Percentiles rank a stretch among this genome's conserved stretches.
These are phyloP conservation scores for Rutilus rutilus DNA, from an alignment of 2,113 vertebrate species.

Conservation along the genomic window DNA sequence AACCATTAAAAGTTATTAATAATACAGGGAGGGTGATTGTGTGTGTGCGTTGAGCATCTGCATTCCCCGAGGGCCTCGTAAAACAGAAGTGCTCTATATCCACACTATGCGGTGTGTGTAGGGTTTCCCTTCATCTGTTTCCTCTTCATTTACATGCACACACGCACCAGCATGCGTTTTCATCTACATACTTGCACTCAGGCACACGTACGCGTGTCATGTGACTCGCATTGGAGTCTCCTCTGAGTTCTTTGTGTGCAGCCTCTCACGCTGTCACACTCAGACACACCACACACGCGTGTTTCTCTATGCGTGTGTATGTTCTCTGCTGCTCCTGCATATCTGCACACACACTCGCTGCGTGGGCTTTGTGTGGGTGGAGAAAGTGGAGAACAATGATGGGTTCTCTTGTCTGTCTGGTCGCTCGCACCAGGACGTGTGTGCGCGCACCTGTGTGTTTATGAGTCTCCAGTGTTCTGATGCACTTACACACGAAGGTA, in stretches of 20 bases:
- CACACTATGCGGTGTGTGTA: conserved; percentile 74
- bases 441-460: conserved; percentile 48
- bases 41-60: conserved; percentile 12
- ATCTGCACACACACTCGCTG: conserved; percentile 49
- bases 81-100: conserved; percentile 79
- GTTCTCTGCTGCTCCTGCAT: conserved; percentile 55
- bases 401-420: conserved; percentile 66
- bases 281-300: conserved; percentile 38
- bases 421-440: conserved; percentile 54
- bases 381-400: conserved; percentile 77
- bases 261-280: conserved; percentile 57
- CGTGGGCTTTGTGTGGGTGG: conserved; percentile 71
- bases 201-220: conserved; percentile 56
- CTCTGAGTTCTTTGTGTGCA: conserved; percentile 70
- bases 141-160: conserved; percentile 70
- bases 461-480: conserved; percentile 60
- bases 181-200: conserved; percentile 15
- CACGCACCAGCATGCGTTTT: conserved; percentile 49
- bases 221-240: conserved; percentile 66
- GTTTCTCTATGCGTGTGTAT: conserved; percentile 54
- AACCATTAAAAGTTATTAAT: conserved; percentile 88
- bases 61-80: conserved; percentile 70
- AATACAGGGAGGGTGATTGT: conserved; percentile 73
- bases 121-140: conserved; percentile 74
- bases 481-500: conserved; percentile 67